Percentiles rank a stretch among this genome's conserved stretches.
phyloP scores from a whole-genome alignment of 2,888 invertebrate species.

The Philopedon plagiatum region DNA sequence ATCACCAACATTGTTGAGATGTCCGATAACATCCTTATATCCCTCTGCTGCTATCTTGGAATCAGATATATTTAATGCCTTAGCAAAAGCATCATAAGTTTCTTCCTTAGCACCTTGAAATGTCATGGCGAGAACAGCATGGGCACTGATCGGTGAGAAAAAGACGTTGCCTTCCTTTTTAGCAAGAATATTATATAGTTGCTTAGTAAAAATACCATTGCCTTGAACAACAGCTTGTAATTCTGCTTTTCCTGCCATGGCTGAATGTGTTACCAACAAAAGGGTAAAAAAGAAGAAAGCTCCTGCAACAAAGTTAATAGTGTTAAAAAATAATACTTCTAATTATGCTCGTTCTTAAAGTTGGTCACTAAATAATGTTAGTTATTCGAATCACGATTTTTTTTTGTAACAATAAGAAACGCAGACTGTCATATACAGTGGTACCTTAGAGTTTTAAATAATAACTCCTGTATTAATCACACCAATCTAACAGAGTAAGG shows the following conservation, averaged over 20 bases:
- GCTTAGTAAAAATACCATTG: slow-evolving; percentile 61
- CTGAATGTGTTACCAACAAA: slow-evolving; percentile 18
- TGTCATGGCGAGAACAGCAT: slow-evolving; percentile 66
- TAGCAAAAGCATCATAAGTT: slow-evolving; percentile 62
- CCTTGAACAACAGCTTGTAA: slow-evolving; percentile 57
- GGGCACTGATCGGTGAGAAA: slow-evolving; percentile 68
- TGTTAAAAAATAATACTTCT: neutral
- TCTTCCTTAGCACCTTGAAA: slow-evolving; percentile 65
- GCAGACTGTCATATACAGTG: too few species aligned
- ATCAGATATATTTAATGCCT: slow-evolving; percentile 58
- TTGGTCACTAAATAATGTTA: too few species aligned
- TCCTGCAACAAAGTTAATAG: slow-evolving; percentile 27
- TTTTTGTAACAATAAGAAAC: too few species aligned
- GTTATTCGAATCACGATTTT: too few species aligned
- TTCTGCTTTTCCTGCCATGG: slow-evolving; percentile 53
- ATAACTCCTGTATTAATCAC: too few species aligned
- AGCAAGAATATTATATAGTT: slow-evolving; percentile 60
- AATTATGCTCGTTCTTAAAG: too few species aligned
- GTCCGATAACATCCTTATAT: slow-evolving; percentile 41
- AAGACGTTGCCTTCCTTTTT: slow-evolving; percentile 63
- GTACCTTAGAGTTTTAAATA: too few species aligned
- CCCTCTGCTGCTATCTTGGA: slow-evolving; percentile 57
- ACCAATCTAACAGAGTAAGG: too few species aligned
- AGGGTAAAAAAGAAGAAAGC: slow-evolving; percentile 12
- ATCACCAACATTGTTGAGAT: slow-evolving; percentile 66